Evolutionary conservation across 2,888 invertebrate species (phyloP).

Genomic region (Caenorhabditis panamensis): DNA sequence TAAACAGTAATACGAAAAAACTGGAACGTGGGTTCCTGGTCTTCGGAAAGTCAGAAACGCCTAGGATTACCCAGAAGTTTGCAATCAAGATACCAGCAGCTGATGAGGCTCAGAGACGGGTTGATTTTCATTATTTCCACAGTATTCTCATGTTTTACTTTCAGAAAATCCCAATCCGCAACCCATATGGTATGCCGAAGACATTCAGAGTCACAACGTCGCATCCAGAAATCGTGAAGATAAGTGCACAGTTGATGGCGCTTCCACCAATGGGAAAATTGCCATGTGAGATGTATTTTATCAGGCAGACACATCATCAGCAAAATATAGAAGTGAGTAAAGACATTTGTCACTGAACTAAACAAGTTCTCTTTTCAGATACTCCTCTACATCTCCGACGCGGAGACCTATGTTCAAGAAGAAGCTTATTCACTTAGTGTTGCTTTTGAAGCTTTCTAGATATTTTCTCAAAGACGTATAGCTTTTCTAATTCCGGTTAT

Average conservation of each 20-base stretch:
- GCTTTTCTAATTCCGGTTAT: conserved; percentile 11
- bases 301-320: conserved; percentile 57
- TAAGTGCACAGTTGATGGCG: conserved; percentile 37
- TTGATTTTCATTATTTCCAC: background rate
- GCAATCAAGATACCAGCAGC: conserved; percentile 41
- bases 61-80: conserved; percentile 50
- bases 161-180: conserved; percentile 61
- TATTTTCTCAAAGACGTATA: too few relatives aligned
- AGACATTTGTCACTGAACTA: background rate
- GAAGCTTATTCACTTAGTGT: conserved; percentile 60
- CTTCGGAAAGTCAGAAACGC: conserved; percentile 29
- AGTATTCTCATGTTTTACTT: conserved; percentile 6
- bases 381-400: conserved; percentile 61
- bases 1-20: conserved; percentile 38
- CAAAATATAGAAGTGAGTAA: conserved; percentile 55
- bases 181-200: conserved; percentile 60
- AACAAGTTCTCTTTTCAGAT: conserved; percentile 35
- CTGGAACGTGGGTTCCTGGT: conserved; percentile 41
- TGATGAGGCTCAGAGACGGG: conserved; percentile 7
- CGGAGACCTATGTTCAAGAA: conserved; percentile 59
- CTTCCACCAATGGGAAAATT: conserved; percentile 41
- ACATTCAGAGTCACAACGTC: conserved; percentile 60
- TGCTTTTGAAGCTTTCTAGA: conserved; percentile 41
- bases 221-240: conserved; percentile 52
- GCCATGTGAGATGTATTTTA: conserved; percentile 53